Percentiles rank a stretch among this genome's conserved stretches.
Evolutionary conservation across 2,113 vertebrate species (phyloP).

Genomic region (Hyaena hyaena): DNA sequence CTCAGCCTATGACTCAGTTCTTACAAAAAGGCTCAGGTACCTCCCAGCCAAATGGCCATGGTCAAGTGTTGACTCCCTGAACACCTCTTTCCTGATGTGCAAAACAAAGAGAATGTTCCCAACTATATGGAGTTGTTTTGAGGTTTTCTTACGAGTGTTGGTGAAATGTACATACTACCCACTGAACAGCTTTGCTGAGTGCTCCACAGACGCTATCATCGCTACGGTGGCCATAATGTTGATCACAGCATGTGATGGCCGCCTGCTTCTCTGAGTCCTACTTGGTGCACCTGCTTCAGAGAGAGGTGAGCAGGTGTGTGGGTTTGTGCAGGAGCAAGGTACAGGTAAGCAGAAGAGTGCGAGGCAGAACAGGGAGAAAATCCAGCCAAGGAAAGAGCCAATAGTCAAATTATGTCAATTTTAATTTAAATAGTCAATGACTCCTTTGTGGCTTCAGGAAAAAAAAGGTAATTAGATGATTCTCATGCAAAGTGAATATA

Average conservation of each 20-base stretch:
- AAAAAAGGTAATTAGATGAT: background rate
- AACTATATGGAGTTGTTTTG: background rate
- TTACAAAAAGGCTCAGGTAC: background rate
- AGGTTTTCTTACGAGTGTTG: background rate
- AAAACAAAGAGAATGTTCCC: background rate
- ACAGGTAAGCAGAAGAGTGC: fast-evolving
- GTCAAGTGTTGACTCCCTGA: background rate
- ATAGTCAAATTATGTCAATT: background rate
- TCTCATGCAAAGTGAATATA: background rate
- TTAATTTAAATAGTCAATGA: background rate
- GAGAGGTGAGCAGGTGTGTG: background rate
- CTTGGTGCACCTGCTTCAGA: background rate
- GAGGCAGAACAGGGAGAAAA: background rate
- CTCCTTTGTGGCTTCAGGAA: background rate
- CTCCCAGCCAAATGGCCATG: background rate
- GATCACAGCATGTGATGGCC: background rate
- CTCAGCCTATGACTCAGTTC: background rate
- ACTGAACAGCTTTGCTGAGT: too few species aligned
- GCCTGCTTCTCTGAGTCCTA: background rate
- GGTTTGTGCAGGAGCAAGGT: background rate
- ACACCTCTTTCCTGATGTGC: background rate
- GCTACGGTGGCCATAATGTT: fast-evolving
- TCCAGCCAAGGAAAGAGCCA: background rate
- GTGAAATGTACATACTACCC: background rate
- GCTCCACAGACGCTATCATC: fast-evolving